These are phyloP conservation scores for Maccullochella peelii DNA, from an alignment of 2,113 vertebrate genomes.

Conservation along the genomic window DNA sequence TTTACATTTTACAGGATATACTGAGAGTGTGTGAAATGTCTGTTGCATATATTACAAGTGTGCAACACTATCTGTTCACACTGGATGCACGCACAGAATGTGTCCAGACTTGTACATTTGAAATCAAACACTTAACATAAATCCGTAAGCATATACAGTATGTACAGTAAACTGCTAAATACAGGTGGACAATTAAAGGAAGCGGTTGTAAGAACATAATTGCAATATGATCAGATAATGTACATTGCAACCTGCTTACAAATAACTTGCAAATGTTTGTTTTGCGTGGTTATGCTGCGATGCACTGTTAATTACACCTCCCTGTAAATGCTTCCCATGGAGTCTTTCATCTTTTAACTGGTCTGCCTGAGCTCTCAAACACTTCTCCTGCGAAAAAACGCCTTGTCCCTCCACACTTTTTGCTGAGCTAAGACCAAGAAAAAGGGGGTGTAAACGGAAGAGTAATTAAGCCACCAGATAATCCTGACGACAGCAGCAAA, in stretches of 20 bases:
- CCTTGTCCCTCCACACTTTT: slow-evolving; percentile 39
- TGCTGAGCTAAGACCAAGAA: slow-evolving; percentile 70
- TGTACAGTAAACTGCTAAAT: not conserved
- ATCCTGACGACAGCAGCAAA: slow-evolving; percentile 79
- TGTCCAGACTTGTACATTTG: not conserved
- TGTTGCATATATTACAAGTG: not conserved
- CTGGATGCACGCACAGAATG: not conserved
- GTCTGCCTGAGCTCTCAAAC: slow-evolving; percentile 25
- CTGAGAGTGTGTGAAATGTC: not conserved
- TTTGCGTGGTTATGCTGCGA: not conserved
- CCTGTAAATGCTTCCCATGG: not conserved
- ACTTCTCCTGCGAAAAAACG: slow-evolving; percentile 47
- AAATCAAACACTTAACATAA: not conserved
- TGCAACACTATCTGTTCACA: not conserved
- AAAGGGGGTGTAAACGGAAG: slow-evolving; percentile 52
- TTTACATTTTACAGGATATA: not conserved
- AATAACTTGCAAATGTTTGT: not conserved
- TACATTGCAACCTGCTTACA: not conserved
- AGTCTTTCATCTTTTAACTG: slow-evolving; percentile 1
- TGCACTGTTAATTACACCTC: not conserved
- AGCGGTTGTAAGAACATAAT: not conserved
- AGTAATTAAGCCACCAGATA: slow-evolving; percentile 75
- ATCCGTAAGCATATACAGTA: not conserved
- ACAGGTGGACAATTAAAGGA: not conserved
- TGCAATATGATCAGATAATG: not conserved